phyloP scores from a whole-genome alignment of 2,797 vertebrate species.

The Channa striata region DNA sequence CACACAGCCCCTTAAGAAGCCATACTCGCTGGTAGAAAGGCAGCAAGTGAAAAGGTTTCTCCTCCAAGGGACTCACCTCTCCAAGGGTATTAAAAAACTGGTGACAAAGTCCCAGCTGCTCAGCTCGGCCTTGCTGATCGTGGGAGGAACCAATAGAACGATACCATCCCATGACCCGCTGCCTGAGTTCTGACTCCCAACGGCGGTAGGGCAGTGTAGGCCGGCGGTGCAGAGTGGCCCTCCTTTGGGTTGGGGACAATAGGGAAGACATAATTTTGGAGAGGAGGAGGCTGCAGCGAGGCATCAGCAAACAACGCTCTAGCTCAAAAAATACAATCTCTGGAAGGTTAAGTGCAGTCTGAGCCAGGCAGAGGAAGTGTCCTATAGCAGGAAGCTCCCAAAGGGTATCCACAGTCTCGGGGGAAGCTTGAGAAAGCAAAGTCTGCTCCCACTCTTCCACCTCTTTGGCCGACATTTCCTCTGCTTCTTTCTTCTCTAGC shows the following conservation, averaged over 20 bases:
- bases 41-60: constrained; percentile 92
- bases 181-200: constrained; percentile 94
- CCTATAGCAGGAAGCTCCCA: constrained; percentile 99
- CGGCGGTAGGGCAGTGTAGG: constrained; percentile 90
- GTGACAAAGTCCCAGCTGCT: constrained; percentile 92
- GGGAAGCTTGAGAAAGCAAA: constrained; percentile 90
- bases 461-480: constrained; percentile 95
- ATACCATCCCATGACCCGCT: constrained; percentile 93
- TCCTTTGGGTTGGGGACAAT: constrained; percentile 90
- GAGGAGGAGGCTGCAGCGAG: constrained; percentile 93
- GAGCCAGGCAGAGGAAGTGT: constrained; percentile 98
- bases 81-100: constrained; percentile 94
- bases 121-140: constrained; percentile 87
- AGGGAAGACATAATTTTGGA: constrained; percentile 98
- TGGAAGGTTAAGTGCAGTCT: constrained; percentile 94
- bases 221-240: constrained; percentile 90
- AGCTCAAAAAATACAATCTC: constrained; percentile 98
- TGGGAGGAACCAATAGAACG: constrained; percentile 86
- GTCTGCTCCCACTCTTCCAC: constrained; percentile 95
- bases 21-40: constrained; percentile 94
- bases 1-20: constrained; percentile 97
- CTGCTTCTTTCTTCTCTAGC: constrained; percentile 94
- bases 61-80: constrained; percentile 91
- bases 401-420: constrained; percentile 89
- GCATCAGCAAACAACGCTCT: constrained; percentile 97